Evolutionary conservation across 2,113 vertebrate species (phyloP).

Genomic region (Vombatus ursinus): DNA sequence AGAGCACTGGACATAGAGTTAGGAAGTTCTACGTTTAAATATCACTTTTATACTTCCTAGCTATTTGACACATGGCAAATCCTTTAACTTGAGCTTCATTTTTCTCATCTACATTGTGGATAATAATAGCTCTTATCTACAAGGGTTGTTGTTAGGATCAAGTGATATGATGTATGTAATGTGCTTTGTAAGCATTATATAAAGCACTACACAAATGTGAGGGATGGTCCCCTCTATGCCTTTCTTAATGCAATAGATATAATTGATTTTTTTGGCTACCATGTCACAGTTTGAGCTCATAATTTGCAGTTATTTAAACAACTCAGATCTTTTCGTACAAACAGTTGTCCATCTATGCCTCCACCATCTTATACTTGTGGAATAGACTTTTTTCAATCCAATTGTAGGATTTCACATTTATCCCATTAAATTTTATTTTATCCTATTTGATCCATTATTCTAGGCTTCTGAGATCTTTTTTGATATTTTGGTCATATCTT

Average conservation of each 20-base stretch:
- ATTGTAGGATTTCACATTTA: not conserved
- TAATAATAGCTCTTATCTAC: not conserved
- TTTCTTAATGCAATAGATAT: not conserved
- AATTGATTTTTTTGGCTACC: not conserved
- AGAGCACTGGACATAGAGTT: too few species aligned
- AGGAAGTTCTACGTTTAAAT: too few species aligned
- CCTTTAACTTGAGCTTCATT: not conserved
- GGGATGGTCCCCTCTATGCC: not conserved
- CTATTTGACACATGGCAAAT: not conserved
- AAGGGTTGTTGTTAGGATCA: not conserved
- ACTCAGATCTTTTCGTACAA: not conserved
- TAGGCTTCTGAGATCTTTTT: not conserved
- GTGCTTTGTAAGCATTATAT: not conserved
- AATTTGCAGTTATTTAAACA: not conserved
- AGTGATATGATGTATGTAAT: not conserved
- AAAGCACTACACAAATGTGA: not conserved
- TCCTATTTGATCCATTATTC: not conserved
- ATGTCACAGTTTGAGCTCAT: not conserved
- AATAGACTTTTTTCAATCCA: not conserved
- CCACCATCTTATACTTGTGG: not conserved
- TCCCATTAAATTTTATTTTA: not conserved
- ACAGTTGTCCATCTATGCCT: not conserved
- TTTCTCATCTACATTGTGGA: too few species aligned
- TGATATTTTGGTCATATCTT: not conserved
- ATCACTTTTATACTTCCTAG: not conserved